These are phyloP conservation scores for Acleris holmiana DNA, from an alignment of 2,888 invertebrate species.

Conservation along the genomic window DNA sequence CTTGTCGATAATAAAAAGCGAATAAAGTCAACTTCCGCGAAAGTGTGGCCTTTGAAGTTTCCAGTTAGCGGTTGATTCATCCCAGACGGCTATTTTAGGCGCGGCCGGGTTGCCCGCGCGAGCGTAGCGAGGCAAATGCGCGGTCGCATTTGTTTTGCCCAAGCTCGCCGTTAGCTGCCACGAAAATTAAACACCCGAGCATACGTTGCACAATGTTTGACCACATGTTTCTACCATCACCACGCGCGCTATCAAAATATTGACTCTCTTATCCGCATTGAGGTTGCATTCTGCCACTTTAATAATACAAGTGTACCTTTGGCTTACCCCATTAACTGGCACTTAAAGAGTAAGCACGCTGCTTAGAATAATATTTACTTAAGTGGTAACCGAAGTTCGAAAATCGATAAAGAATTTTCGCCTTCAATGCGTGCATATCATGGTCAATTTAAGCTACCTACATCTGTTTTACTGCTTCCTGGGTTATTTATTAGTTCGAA, in stretches of 20 bases:
- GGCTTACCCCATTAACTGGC: constrained; percentile 75
- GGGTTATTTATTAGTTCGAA: constrained; percentile 61
- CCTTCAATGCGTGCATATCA: constrained; percentile 68
- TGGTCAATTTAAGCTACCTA: constrained; percentile 62
- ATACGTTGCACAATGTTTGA: constrained; percentile 79
- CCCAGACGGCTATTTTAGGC: constrained; percentile 68
- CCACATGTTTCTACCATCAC: constrained; percentile 76
- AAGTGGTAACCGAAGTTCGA: constrained; percentile 59
- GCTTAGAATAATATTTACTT: constrained; percentile 73
- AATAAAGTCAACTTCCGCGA: constrained; percentile 60
- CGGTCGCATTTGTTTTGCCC: constrained; percentile 64
- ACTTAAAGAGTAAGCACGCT: constrained; percentile 68
- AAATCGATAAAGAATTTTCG: constrained; percentile 59
- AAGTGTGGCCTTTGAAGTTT: constrained; percentile 74
- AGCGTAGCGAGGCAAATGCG: constrained; percentile 62
- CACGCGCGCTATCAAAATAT: constrained; percentile 82
- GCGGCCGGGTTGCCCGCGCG: constrained; percentile 47
- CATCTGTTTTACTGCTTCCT: constrained; percentile 61
- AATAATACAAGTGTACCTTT: constrained; percentile 64
- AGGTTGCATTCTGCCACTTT: constrained; percentile 70
- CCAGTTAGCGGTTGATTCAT: constrained; percentile 75
- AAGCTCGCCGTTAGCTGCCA: constrained; percentile 55
- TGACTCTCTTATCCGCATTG: constrained; percentile 78
- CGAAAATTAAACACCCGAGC: constrained; percentile 65
- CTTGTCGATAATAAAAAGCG: constrained; percentile 36